Base-by-base conservation (phyloP, 1,140 invertebrate genomes). In the Plutomurus gul region DNA sequence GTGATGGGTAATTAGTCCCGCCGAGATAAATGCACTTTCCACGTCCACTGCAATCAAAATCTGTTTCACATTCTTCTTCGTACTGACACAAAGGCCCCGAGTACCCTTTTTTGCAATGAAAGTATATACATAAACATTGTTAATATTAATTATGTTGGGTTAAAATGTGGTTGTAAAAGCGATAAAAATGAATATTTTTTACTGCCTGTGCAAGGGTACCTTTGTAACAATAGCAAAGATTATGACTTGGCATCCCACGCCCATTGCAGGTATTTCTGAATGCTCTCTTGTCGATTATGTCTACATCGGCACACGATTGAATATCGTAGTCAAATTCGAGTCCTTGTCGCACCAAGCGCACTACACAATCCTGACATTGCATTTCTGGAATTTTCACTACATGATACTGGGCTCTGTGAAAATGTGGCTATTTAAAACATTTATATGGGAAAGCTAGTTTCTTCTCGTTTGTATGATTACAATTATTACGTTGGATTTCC, bases 301-400 rank as follows among this genome's bases (percentile, higher is more conserved):
- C 95, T 49, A 99, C 92, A 87, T 99, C 96, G 1, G 96, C 94
- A 85, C 97, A 99, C 94, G 96, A 88, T 98, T 88, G 85, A 97
- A 97, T 81, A 87, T 90, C 11, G 87, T 36, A 86, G 0, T 92
- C 91, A 95, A 95, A 98, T 88, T 99, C 96, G 18, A 90, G 89
- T 0, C 96, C 96, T 87, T 98, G 93, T 0, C 96, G 88, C 13
- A 97, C 89, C 72, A 99, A 87, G 60, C 96, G 90, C 39, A 99
- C 88, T 0, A 95, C 95, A 86, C 97, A 99, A 86, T 96, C 94
- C 37, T 88, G 89, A 85, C 97, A 99, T 7, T 91, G 92, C 83
- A 96, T 93, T 86, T 94, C 91, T 27, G 96, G 95, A 40, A 98
- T 87, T 30, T 89, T 91, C 0, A 98, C 92, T 75, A 90, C 87